Evolutionary conservation across 2,113 vertebrate species (phyloP).

Genomic region (Camelus bactrianus): DNA sequence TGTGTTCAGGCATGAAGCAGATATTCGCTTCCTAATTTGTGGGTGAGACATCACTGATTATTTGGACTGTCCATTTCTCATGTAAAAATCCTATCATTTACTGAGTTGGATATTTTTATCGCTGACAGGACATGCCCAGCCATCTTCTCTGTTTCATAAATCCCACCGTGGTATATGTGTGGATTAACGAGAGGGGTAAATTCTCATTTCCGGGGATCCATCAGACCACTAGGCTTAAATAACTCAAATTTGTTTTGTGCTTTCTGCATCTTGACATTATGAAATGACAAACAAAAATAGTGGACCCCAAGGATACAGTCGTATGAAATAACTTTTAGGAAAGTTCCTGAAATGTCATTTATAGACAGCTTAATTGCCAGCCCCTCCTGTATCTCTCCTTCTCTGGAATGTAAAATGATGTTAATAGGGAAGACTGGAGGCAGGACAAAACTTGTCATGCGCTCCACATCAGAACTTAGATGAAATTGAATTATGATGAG

Average conservation of each 20-base stretch:
- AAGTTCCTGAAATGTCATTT: constrained; percentile 47
- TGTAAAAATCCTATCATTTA: background rate
- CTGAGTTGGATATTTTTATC: background rate
- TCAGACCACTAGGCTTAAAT: background rate
- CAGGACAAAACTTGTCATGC: background rate
- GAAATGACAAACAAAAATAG: background rate
- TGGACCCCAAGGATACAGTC: background rate
- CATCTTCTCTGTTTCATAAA: background rate
- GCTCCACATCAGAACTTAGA: constrained; percentile 53
- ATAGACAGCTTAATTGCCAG: background rate
- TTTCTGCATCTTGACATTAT: background rate
- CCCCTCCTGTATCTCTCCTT: background rate
- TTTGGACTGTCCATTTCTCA: background rate
- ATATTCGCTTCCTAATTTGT: background rate
- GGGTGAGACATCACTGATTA: background rate
- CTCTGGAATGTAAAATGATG: constrained; percentile 21
- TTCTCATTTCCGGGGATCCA: background rate
- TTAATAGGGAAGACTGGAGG: background rate
- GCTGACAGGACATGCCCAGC: background rate
- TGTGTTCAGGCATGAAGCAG: background rate
- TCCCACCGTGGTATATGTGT: too few relatives aligned
- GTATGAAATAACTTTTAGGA: background rate
- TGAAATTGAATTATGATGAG: constrained; percentile 43
- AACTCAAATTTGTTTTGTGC: constrained; percentile 1
- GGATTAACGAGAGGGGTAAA: background rate